Percentiles rank a stretch among this genome's conserved stretches.
Conservation (phyloP, 2,797 vertebrate genomes). For the Sarcoramphus papa region DNA sequence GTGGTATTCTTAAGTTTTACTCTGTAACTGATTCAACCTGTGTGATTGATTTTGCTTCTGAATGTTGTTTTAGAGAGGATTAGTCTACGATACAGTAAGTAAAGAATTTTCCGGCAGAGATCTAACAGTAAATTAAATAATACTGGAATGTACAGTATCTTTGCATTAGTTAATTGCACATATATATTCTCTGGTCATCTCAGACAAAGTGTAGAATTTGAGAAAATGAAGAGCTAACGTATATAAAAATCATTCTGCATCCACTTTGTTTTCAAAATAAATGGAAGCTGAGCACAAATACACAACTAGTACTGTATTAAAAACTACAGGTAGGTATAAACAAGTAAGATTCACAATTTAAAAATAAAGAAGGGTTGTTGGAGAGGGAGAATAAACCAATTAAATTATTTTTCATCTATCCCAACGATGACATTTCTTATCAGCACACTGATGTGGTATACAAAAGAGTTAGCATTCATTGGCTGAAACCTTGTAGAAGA, state of each 20-base stretch:
- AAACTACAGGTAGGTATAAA: not conserved
- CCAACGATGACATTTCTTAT: not conserved
- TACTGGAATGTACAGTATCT: not conserved
- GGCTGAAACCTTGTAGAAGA: not conserved
- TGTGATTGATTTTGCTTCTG: not conserved
- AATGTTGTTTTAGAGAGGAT: not conserved
- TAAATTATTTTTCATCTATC: not conserved
- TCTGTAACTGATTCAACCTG: not conserved
- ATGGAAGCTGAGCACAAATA: not conserved
- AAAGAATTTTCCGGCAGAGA: not conserved
- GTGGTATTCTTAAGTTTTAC: not conserved
- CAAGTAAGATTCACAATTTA: not conserved
- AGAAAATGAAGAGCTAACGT: not conserved
- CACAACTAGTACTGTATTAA: not conserved
- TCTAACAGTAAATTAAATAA: not conserved
- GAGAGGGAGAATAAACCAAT: not conserved
- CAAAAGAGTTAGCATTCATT: not conserved
- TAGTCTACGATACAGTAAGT: not conserved
- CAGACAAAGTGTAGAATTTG: not conserved
- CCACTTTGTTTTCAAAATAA: not conserved
- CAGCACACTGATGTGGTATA: not conserved
- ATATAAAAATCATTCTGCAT: not conserved
- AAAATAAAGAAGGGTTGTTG: not conserved
- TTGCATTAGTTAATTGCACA: not conserved
- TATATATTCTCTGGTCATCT: not conserved